Base-by-base conservation (phyloP, 2,888 invertebrate genomes). In the Trissolcus japonicus region DNA sequence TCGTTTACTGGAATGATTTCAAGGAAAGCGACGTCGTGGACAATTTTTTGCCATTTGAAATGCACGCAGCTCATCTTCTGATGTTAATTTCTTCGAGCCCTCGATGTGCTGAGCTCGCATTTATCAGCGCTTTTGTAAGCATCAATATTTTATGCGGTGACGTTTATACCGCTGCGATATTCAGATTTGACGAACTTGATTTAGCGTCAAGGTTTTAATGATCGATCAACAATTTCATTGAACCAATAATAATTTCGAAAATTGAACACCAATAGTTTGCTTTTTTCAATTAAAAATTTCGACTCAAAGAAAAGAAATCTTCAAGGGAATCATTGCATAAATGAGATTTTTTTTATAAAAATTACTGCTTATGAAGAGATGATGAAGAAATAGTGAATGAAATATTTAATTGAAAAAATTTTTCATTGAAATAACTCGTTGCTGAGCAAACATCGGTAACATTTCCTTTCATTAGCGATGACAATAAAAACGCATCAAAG, bases 1-100 rank as follows among this genome's bases (percentile, higher is more conserved):
- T 82, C 80, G 79, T 76, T 78, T 56, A 71, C 54, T 53, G 55
- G 71, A 61, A 62, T 57, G 76, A 78, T 78, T 78, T 79, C 84
- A 84, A 85, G 83, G 84, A 83, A 83, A 85, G 81, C 84, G 55
- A 65, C 82, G 80, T 83, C 73, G 71, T 73, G 25, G 66, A 74
- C 76, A 79, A 73, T 80, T 82, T 81, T 82, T 82, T 61, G 67
- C 69, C 41, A 80, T 79, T 65, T 13, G n/a, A 40, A 60, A 60
- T 73, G 72, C 56, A 73, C 48, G 60, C 59, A 19, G 48, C 60
- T 65, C 60, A 59, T 73, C 72, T 63, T 29, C 56, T 9, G 19
- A 72, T 72, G 72, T 57, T 63, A 71, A 71, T 71, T 59, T 72
- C 53, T 65, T 65, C 51, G 46, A 57, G 43, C 29, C 56, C 63